A percentile compares a stretch with the other conserved stretches of the same genome.
phyloP scores from a whole-genome alignment of 2,888 invertebrate species.

The Zeuzera pyrina region DNA sequence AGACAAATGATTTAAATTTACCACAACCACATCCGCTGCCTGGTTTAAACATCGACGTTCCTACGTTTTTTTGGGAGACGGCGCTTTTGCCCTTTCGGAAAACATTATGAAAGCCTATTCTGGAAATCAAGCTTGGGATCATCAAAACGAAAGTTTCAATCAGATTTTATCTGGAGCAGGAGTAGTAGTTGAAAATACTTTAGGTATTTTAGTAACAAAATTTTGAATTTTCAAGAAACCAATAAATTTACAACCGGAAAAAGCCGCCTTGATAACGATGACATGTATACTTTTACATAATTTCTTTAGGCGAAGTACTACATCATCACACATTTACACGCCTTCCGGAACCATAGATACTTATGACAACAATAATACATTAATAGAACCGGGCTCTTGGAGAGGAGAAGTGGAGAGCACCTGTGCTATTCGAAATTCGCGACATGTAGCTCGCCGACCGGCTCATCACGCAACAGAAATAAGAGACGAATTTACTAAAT shows the following conservation, averaged over 20 bases:
- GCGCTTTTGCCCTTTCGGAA: constrained; percentile 16
- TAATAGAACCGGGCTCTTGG: constrained; percentile 16
- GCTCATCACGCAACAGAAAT: constrained; percentile 3
- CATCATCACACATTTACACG: constrained; percentile 9
- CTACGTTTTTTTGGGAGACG: constrained; percentile 15
- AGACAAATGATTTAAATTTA: constrained; percentile 18
- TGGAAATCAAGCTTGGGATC: constrained; percentile 14
- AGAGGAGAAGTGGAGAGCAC: constrained; percentile 5
- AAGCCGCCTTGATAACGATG: constrained; percentile 11
- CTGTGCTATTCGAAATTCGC: constrained; percentile 8
- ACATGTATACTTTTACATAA: constrained; percentile 17
- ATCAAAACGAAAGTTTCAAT: constrained; percentile 17
- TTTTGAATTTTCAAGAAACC: constrained; percentile 15
- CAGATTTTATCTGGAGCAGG: constrained; percentile 13
- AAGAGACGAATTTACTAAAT: constrained; percentile 5
- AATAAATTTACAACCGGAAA: constrained; percentile 11
- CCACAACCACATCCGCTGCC: constrained; percentile 17
- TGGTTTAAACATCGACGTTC: constrained; percentile 13
- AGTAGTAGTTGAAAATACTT: constrained; percentile 17
- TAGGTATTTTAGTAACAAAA: constrained; percentile 12
- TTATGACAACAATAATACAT: constrained; percentile 13
- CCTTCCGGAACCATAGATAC: constrained; percentile 13
- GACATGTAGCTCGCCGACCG: constrained; percentile 8
- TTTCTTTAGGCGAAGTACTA: constrained; percentile 15
- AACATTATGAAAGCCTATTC: constrained; percentile 19